Percentiles rank a stretch among this genome's conserved stretches.
Conservation (phyloP, 2,113 vertebrate genomes). For the Labeo catla region DNA sequence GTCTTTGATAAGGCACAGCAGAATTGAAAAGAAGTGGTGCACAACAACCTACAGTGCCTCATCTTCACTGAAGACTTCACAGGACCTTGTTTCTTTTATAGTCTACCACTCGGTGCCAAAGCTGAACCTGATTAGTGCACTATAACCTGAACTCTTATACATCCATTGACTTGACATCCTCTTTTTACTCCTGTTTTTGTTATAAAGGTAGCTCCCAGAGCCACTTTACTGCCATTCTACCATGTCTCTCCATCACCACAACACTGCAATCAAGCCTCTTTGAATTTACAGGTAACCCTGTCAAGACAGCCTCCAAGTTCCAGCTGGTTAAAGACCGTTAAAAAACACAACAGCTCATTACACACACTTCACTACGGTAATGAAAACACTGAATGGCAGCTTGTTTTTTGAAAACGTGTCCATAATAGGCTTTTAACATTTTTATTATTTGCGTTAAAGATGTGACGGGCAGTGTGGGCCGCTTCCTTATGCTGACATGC, state of each 20-base stretch:
- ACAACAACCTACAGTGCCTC: background rate
- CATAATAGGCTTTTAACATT: conserved; percentile 30
- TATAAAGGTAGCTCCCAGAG: background rate
- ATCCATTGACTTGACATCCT: background rate
- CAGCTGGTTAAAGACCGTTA: conserved; percentile 22
- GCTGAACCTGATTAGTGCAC: background rate
- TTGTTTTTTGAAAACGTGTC: conserved; percentile 22
- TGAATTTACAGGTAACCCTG: conserved; percentile 30
- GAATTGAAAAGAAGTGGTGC: background rate
- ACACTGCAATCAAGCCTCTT: conserved; percentile 18
- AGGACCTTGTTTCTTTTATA: background rate
- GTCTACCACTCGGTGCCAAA: background rate
- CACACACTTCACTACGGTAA: conserved; percentile 18
- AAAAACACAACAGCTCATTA: conserved; percentile 45
- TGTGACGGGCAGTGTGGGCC: background rate
- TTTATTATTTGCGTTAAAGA: conserved; percentile 29
- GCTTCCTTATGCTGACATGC: conserved; percentile 32
- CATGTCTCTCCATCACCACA: background rate
- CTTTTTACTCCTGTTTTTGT: background rate
- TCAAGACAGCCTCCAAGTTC: conserved; percentile 4
- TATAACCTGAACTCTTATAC: background rate
- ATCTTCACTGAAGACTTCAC: background rate
- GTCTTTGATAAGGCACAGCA: background rate
- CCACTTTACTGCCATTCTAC: background rate
- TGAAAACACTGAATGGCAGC: conserved; percentile 22